Evolutionary conservation across 2,113 vertebrate genomes (phyloP).

Genomic region (Pygathrix nemaeus): DNA sequence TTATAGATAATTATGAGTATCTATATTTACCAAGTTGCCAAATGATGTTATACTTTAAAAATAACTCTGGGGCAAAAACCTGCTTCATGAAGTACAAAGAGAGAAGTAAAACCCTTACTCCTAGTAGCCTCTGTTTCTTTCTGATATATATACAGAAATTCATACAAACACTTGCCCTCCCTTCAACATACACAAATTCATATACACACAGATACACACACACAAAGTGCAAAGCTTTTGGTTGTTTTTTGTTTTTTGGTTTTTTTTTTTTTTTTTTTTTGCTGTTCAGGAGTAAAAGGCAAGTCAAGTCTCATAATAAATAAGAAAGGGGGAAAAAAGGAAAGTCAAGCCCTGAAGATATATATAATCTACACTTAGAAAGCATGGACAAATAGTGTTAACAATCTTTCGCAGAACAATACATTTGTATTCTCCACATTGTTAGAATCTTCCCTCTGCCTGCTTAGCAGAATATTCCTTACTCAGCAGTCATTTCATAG

Average conservation of each 20-base stretch:
- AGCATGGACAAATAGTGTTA: neutral
- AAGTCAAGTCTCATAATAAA: neutral
- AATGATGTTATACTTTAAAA: conserved; percentile 40
- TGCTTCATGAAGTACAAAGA: neutral
- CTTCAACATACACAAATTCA: neutral
- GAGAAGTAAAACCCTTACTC: neutral
- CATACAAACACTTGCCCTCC: neutral
- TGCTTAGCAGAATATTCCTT: neutral
- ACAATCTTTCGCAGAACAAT: neutral
- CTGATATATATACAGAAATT: neutral
- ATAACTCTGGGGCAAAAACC: neutral
- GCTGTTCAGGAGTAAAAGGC: neutral
- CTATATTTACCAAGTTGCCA: neutral
- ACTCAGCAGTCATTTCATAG: neutral
- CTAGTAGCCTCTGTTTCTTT: neutral
- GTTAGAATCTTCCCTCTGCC: neutral
- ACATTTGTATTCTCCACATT: neutral
- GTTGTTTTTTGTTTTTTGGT: neutral
- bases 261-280: neutral
- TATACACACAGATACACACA: neutral
- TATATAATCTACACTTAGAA: neutral
- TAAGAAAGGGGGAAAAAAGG: neutral
- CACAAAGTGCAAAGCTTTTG: neutral
- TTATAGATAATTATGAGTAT: conserved; percentile 25
- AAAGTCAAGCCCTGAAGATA: neutral